Base-by-base conservation (phyloP, 2,888 invertebrate species). In the Fragum whitleyi region DNA sequence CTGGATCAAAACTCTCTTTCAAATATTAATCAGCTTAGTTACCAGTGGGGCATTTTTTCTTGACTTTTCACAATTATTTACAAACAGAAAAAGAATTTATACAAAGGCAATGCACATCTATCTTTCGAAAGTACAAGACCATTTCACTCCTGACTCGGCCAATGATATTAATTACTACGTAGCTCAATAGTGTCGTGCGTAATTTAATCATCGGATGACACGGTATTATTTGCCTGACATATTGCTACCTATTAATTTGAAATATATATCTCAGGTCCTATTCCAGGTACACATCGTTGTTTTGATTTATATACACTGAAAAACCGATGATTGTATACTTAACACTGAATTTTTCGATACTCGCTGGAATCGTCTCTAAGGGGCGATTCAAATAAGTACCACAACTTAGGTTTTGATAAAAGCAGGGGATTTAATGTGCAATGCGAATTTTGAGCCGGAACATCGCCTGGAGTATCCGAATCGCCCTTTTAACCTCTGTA, bases 141-240 rank as follows among this genome's bases (percentile, higher is more conserved):
- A 9, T 36, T 36, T 36, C 9, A 3, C 47, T 47, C 7, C 14
- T n/a, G 47, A 47, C 47, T 3, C n/a, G 47, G 2, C 47, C 47
- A 47, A 47, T 47, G 47, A 47, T 47, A 47, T 47, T 47, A 47
- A 47, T 47, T 47, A 47, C 5, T 47, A 47, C 47, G 47, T n/a
- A 47, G 5, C 47, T 47, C 47, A 47, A 47, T 47, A 47, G 7
- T 47, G 47, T 14, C 47, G 47, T 14, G 47, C 47, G 47, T 47
- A 14, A 47, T 47, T 47, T 47, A 47, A 47, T 47, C 47, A 47
- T 47, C 16, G 47, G 47, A 47, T 47, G 47, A 47, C 47, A 47
- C n/a, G 19, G 47, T 47, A 47, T 47, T 47, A 47, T 47, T 47
- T 47, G 47, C 47, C 47, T 47, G 47, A 47, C 47, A 47, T 47